Base-by-base conservation (phyloP, 2,888 invertebrate genomes). In the Aethes cnicana region DNA sequence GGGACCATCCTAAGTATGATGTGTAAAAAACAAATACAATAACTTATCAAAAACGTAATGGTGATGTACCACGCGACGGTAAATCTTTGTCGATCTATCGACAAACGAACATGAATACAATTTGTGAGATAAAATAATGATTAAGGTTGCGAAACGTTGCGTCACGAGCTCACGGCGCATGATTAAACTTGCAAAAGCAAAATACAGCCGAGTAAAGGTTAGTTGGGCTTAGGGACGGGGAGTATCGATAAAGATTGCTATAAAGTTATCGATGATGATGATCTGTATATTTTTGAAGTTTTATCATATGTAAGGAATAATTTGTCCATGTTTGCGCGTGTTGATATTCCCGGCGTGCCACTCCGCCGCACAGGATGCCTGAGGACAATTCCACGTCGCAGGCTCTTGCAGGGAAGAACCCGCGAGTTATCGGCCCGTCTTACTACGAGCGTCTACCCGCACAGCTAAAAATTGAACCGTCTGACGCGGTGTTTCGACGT, bases 161-260 rank as follows among this genome's bases (percentile, higher is more conserved):
- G 82, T 87, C 88, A 89, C 88, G 87, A 87, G 68, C 77, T 78
- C 74, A 68, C 77, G 73, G 70, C 80, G 82, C 85, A 85, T 87
- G 86, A 85, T 89, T 87, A 87, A 86, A 86, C 88, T 88, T 87
- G 87, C 88, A 87, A 87, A 84, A 87, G 87, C 87, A 80, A 84
- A 85, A 81, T 79, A 84, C 83, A 81, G 74, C 61, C 77, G 72
- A 84, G 84, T 84, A 87, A 88, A 89, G 89, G 87, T 89, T 87
- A 88, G 81, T 68, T 71, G 69, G 68, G 50, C 59, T 57, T 66
- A 68, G 67, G 62, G 68, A 56, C 41, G 64, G 28, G 33, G 47
- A 33, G n/a, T 53, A 53, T 72, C 71, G 70, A 74, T 68, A 54
- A 25, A 55, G 49, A 47, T 21, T 7, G 7, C 14, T 14, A n/a